Evolutionary conservation across 2,113 vertebrate species (phyloP), one percentile per base, ranked within the genome.

Genomic region (Rhinopomastus cyanomelas): DNA sequence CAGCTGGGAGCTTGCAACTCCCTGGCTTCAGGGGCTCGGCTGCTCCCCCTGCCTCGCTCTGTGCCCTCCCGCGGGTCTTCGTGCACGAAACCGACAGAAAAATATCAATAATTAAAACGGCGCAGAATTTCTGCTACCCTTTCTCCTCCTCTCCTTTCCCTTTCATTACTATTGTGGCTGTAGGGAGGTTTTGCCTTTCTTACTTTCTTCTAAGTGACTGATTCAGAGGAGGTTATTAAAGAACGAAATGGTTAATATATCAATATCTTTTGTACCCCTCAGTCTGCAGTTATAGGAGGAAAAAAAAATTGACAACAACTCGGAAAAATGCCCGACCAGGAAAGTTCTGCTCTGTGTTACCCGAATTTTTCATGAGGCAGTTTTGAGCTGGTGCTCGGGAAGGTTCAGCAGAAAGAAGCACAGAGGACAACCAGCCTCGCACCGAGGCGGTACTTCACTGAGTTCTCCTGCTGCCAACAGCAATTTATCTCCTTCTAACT

Each of bases 121-220:
- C 14, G 36, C 5, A 6, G 16, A 25, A 25, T 12, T 9, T 37
- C 10, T 32, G n/a, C n/a, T n/a, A 7, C 7, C 4, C 6, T 19
- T 3, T 4, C 9, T 16, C n/a, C 5, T 12, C 8, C 8, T 16
- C 6, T 9, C 5, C 11, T 5, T 23, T 23, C 3, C 6, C 21
- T 48, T 22, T 21, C 8, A 6, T 27, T 18, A 8, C n/a, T 30
- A 26, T 12, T 53, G 29, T 32, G 26, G 59, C 7, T 3, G 12
- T 9, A 8, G 17, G 4, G 30, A 22, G 5, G 6, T 2, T 32
- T 27, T 44, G 27, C 6, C 4, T 21, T 26, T 21, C 2, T 30
- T 23, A n/a, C 29, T 14, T 39, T 39, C 78, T 32, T 30, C 30
- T 32, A 34, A 20, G 15, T 59, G 51, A 23, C 9, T 4, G 27